Evolutionary conservation across 1,140 invertebrate genomes (phyloP).

Genomic region (Drosophila neocordata): DNA sequence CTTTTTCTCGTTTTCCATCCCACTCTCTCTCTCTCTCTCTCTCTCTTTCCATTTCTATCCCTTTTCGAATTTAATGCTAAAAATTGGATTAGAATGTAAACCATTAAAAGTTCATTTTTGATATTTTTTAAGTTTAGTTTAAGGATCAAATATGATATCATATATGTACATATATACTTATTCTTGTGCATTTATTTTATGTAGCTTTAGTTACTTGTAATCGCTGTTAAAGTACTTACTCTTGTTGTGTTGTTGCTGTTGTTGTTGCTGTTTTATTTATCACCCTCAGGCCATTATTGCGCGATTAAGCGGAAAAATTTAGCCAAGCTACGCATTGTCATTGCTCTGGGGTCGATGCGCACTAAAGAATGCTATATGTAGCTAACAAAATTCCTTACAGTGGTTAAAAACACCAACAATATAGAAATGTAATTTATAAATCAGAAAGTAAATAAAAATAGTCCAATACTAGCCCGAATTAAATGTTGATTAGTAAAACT

Average conservation of each 20-base stretch:
- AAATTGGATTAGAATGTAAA: not conserved
- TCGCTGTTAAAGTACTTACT: conserved; percentile 32
- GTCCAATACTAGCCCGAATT: no score
- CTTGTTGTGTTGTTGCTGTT: conserved; percentile 35
- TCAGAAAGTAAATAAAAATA: no score
- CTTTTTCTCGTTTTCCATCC: not conserved
- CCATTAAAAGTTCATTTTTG: not conserved
- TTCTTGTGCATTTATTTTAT: conserved; percentile 20
- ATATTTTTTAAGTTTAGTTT: conserved; percentile 15
- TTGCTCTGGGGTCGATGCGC: conserved; percentile 35
- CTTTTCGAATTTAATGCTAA: not conserved
- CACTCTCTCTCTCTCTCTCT: no score
- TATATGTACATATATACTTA: not conserved
- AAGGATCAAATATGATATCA: conserved; percentile 8
- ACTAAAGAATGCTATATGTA: conserved; percentile 47
- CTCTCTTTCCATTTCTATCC: no score
- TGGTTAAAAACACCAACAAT: not conserved
- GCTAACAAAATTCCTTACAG: conserved; percentile 21
- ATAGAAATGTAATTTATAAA: no score
- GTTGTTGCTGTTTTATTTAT: conserved; percentile 47
- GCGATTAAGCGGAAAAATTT: conserved; percentile 72
- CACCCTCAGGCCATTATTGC: conserved; percentile 66
- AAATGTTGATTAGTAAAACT: no score
- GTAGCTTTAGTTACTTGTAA: conserved; percentile 46
- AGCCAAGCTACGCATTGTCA: conserved; percentile 51